Conservation (phyloP, 2,113 vertebrate species). For the Vimba vimba region DNA sequence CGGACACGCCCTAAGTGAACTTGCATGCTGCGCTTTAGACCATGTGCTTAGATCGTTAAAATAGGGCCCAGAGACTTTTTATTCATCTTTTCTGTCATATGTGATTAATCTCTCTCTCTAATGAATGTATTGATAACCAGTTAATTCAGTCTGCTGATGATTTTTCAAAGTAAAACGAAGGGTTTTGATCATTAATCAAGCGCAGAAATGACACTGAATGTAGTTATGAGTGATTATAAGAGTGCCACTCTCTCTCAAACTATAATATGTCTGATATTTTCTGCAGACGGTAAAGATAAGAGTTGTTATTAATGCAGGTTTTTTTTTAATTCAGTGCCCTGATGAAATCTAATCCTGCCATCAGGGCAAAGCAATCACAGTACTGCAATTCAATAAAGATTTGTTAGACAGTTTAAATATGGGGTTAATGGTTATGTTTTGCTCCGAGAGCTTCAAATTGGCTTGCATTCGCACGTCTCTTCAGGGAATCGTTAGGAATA, state of each 20-base stretch:
- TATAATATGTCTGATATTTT: neutral
- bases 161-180: too few relatives aligned
- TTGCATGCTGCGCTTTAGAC: too few relatives aligned
- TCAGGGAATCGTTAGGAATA: neutral
- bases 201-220: too few relatives aligned
- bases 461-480: neutral
- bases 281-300: neutral
- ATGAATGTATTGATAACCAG: neutral
- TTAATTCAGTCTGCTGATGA: too few relatives aligned
- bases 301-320: neutral
- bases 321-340: neutral
- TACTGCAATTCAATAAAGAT: conserved; percentile 6
- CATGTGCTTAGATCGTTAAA: too few relatives aligned
- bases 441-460: conserved; percentile 15
- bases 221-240: neutral
- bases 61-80: neutral
- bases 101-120: neutral
- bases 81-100: neutral
- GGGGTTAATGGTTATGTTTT: conserved; percentile 8
- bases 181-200: too few relatives aligned
- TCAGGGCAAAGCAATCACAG: neutral
- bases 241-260: neutral
- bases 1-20: too few relatives aligned
- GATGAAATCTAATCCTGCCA: neutral
- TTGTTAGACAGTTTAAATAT: conserved; percentile 16